Conservation (phyloP, 2,113 vertebrate genomes). For the Tenrec ecaudatus region DNA sequence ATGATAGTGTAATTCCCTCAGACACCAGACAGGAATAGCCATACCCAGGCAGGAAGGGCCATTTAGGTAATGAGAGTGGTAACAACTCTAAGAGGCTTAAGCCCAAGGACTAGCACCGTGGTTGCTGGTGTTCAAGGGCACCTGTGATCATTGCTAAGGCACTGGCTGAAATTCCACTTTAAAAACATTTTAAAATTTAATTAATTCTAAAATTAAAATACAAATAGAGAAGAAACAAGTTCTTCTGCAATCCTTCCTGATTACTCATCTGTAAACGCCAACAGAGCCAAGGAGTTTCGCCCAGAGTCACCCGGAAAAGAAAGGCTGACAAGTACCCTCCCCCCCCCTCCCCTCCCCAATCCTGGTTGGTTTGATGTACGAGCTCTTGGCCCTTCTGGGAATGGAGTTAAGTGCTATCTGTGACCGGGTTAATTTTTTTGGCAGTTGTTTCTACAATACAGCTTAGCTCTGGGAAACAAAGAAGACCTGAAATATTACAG, state of each 20-base stretch:
- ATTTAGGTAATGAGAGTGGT: not conserved
- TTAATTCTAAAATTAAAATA: not conserved
- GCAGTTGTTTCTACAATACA: slow-evolving; percentile 69
- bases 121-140: not conserved
- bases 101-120: not conserved
- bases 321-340: not conserved
- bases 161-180: not conserved
- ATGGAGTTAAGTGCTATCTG: slow-evolving; percentile 54
- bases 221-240: slow-evolving; percentile 50
- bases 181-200: slow-evolving; percentile 15
- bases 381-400: not conserved
- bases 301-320: slow-evolving; percentile 39
- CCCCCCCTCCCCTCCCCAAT: too few species aligned
- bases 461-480: slow-evolving; percentile 69
- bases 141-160: not conserved
- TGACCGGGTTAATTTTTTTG: slow-evolving; percentile 1
- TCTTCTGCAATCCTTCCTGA: slow-evolving; percentile 64
- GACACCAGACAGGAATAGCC: not conserved
- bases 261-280: slow-evolving; percentile 52
- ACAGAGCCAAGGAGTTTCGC: not conserved
- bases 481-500: slow-evolving; percentile 20
- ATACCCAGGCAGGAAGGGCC: fast-evolving
- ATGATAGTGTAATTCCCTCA: not conserved
- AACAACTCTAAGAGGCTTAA: not conserved
- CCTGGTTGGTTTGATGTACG: not conserved